These are phyloP conservation scores for Yponomeuta malinellus DNA, from an alignment of 2,888 invertebrate genomes.

Conservation along the genomic window DNA sequence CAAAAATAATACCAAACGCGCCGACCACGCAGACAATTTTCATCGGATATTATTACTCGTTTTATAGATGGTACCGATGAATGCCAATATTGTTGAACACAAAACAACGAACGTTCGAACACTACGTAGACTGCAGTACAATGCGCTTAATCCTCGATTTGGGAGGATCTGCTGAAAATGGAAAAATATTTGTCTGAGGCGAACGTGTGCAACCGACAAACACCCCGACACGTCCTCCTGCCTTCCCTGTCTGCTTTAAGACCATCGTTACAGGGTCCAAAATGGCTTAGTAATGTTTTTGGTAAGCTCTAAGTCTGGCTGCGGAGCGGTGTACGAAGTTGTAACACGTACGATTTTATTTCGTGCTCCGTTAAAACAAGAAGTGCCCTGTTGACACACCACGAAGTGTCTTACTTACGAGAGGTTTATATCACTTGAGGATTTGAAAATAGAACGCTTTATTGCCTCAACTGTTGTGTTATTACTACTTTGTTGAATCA, in stretches of 20 bases:
- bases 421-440: background rate
- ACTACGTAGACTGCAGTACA: slow-evolving; percentile 30
- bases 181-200: slow-evolving; percentile 70
- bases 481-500: background rate
- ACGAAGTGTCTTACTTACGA: slow-evolving; percentile 16
- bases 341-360: slow-evolving; percentile 50
- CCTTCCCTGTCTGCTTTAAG: slow-evolving; percentile 10
- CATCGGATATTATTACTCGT: slow-evolving; percentile 6
- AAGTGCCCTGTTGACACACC: slow-evolving; percentile 28
- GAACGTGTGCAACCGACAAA: background rate
- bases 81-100: slow-evolving; percentile 6
- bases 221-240: slow-evolving; percentile 21
- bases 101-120: slow-evolving; percentile 16
- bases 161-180: slow-evolving; percentile 57
- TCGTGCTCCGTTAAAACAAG: slow-evolving; percentile 44
- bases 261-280: background rate
- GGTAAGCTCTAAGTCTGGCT: background rate
- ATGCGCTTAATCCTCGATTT: slow-evolving; percentile 60
- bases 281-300: background rate
- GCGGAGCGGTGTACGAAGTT: slow-evolving; percentile 20
- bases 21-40: background rate
- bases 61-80: background rate
- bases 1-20: background rate
- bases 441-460: background rate
- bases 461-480: background rate